Conservation (phyloP, 2,797 vertebrate species). For the Labroides dimidiatus region DNA sequence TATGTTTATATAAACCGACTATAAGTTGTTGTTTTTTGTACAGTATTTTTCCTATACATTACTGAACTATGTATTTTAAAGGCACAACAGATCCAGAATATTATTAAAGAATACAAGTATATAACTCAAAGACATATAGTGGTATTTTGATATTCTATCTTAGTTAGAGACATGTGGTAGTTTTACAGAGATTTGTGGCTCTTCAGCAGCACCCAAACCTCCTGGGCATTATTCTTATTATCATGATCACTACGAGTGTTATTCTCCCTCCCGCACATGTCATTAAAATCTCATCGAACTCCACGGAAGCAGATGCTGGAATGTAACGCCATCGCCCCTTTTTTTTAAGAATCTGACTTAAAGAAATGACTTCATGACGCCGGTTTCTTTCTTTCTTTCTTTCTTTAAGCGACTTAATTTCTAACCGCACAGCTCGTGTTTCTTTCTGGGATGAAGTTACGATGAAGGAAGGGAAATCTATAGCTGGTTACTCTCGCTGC, state of each 20-base stretch:
- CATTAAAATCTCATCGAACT: not conserved
- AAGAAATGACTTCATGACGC: not conserved
- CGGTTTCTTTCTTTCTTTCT: not conserved
- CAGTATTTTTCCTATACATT: constrained; percentile 96
- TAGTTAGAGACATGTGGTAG: constrained; percentile 73
- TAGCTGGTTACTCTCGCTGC: constrained; percentile 30
- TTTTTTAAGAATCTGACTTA: not conserved
- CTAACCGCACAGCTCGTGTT: not conserved
- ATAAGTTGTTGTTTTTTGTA: constrained; percentile 90
- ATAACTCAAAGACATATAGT: constrained; percentile 66
- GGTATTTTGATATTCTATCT: constrained; percentile 84
- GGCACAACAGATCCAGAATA: constrained; percentile 83
- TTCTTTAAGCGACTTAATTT: not conserved
- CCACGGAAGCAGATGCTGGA: constrained; percentile 20
- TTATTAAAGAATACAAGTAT: constrained; percentile 77
- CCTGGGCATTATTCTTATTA: constrained; percentile 62
- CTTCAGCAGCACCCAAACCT: constrained; percentile 53
- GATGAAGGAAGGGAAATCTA: constrained; percentile 67
- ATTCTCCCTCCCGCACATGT: not conserved
- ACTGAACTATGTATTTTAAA: constrained; percentile 93
- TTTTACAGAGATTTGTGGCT: constrained; percentile 79
- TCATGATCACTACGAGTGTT: not conserved
- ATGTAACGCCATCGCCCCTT: constrained; percentile 18
- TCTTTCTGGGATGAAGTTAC: constrained; percentile 58
- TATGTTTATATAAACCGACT: constrained; percentile 93